Base-by-base conservation (phyloP, 2,888 invertebrate species). In the Conchocele bisecta region DNA sequence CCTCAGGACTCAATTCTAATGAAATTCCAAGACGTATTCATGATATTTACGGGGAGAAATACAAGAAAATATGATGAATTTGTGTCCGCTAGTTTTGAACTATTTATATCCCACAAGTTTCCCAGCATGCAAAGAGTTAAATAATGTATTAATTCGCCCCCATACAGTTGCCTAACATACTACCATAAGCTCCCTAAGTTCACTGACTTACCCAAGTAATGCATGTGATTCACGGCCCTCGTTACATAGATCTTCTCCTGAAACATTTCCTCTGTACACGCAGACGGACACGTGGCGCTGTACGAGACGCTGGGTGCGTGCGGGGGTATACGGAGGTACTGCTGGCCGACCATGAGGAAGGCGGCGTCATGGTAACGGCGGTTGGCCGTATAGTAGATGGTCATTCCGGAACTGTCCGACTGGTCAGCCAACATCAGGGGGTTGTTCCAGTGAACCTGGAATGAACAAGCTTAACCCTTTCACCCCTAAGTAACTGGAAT, bases 161-260 rank as follows among this genome's bases (percentile, higher is more conserved):
- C n/a, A n/a, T n/a, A n/a, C n/a, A n/a, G n/a, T n/a, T n/a, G n/a
- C n/a, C n/a, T n/a, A n/a, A n/a, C n/a, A n/a, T n/a, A n/a, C n/a
- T n/a, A n/a, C n/a, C n/a, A n/a, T n/a, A n/a, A n/a, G n/a, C n/a
- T n/a, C n/a, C n/a, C n/a, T n/a, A n/a, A n/a, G n/a, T n/a, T n/a
- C n/a, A n/a, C n/a, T n/a, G 20, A 39, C 71, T 56, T 70, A 84
- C 85, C 86, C 24, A 79, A 61, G 39, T 84, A 82, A 67, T 86
- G 86, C 86, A 86, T 86, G 61, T 86, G 86, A 66, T 86, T 86
- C 57, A 83, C 82, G 22, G 85, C 85, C 11, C 84, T 59, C 1
- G 85, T 85, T 46, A 86, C 79, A 58, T 74, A 83, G 29, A 86
- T 79, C 20, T 74, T 68, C 26, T 73, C 57, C 13, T 70, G 57